These are phyloP conservation scores for Lutjanus erythropterus DNA, from an alignment of 2,113 vertebrate species.

Conservation along the genomic window DNA sequence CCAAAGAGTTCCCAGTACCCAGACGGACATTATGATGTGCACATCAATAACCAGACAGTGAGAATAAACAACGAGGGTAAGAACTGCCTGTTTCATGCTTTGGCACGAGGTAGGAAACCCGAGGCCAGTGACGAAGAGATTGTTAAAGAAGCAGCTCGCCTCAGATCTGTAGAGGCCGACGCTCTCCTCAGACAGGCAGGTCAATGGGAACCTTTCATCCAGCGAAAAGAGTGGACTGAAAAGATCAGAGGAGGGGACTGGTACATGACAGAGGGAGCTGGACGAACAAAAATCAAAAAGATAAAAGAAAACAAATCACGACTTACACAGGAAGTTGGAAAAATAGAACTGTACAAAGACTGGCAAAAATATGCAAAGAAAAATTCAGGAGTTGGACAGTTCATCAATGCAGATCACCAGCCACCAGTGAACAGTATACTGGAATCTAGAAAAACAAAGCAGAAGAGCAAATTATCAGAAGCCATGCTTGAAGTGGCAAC, in stretches of 20 bases:
- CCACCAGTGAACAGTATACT: constrained; percentile 25
- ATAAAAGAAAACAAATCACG: constrained; percentile 10
- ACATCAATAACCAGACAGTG: constrained; percentile 22
- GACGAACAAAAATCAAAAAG: no score
- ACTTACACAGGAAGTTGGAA: constrained; percentile 1
- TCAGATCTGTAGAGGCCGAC: neutral
- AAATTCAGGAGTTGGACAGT: neutral
- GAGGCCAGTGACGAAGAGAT: constrained; percentile 25
- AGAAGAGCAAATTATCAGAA: no score
- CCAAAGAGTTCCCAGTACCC: constrained; percentile 43
- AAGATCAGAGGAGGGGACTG: constrained; percentile 32
- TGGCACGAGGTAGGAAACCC: constrained; percentile 27
- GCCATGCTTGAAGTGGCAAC: no score
- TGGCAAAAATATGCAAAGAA: neutral
- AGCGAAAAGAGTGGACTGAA: constrained; percentile 35
- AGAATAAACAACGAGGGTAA: neutral
- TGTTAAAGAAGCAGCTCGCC: neutral
- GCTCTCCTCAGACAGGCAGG: neutral
- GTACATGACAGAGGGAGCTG: constrained; percentile 14
- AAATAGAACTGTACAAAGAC: neutral
- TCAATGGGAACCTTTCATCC: constrained; percentile 40
- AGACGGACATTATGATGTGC: constrained; percentile 28
- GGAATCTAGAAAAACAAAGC: neutral
- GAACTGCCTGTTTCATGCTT: constrained; percentile 25
- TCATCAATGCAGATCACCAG: constrained; percentile 34